Percentiles rank a stretch among this genome's conserved stretches.
These are phyloP conservation scores for Tor tambroides DNA, from an alignment of 2,113 vertebrate genomes.

Conservation along the genomic window DNA sequence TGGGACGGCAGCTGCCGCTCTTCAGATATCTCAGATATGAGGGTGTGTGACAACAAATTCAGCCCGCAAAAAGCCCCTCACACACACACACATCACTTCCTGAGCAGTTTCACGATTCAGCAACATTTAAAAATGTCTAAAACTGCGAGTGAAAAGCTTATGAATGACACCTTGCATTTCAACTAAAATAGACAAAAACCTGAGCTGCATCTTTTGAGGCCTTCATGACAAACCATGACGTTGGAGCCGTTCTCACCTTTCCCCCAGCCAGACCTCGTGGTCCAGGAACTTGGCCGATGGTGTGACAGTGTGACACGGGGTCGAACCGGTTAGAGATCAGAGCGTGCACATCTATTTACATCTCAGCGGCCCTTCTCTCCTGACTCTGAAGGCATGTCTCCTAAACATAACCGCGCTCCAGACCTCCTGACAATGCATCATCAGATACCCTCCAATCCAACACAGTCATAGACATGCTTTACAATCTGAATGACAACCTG, in stretches of 20 bases:
- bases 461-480: background rate
- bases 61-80: background rate
- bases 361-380: constrained; percentile 57
- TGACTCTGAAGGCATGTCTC: constrained; percentile 63
- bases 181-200: constrained; percentile 60
- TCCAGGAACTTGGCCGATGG: constrained; percentile 45
- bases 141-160: background rate
- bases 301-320: constrained; percentile 35
- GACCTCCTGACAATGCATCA: background rate
- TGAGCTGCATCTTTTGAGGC: constrained; percentile 34
- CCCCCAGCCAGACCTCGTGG: constrained; percentile 43
- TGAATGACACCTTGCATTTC: constrained; percentile 25
- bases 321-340: background rate
- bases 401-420: constrained; percentile 61
- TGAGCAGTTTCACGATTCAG: background rate
- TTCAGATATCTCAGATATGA: constrained; percentile 45
- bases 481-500: background rate
- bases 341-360: constrained; percentile 56
- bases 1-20: constrained; percentile 13
- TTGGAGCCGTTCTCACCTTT: constrained; percentile 64
- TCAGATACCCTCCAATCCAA: background rate
- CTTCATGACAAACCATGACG: constrained; percentile 52
- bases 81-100: background rate
- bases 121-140: background rate
- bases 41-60: constrained; percentile 35